Evolutionary conservation across 1,140 invertebrate species (phyloP), one percentile per base, ranked within the genome.

Genomic region (Aricia agestis): DNA sequence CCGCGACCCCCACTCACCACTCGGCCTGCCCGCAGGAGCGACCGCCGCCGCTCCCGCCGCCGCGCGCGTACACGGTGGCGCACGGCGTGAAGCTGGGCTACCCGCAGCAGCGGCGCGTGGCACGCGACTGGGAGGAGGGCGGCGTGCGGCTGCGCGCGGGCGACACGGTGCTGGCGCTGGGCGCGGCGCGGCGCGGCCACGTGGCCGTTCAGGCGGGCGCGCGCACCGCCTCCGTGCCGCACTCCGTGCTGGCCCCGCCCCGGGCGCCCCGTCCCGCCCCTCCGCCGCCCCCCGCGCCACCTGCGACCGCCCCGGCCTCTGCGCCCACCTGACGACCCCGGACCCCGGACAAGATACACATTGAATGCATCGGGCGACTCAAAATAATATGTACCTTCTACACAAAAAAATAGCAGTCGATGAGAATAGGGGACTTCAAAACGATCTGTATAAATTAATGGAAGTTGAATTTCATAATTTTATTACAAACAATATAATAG

Each of bases 71-170:
- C 90, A 98, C 97, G 32, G 96, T 98, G 57, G 93, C 96, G 36
- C 97, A 97, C 71, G 98, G 98, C 89, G 96, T 97, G n/a, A 98
- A 98, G 92, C 89, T 98, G 70, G 95, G 96, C 73, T 98, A 98
- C 92, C 98, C 98, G 42, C 98, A 98, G 92, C 97, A 95, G 69
- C 94, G 98, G 82, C 92, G 97, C 31, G 97, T 98, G 96, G 97
- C 97, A 89, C 95, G 96, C 93, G 95, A 96, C 74, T 98, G 96
- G 92, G 94, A 94, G 90, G 82, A 80, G 83, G 85, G 88, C 66
- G 83, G 86, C 69, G 84, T 91, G 79, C 91, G 93, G 72, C 92
- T 93, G 77, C 86, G 91, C 83, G 77, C 82, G 79, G 70, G 93
- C 66, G 87, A 90, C 78, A 68, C 74, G 66, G 87, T 90, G 79